A percentile compares a stretch with the other conserved stretches of the same genome.
Evolutionary conservation across 2,888 invertebrate species (phyloP).

Genomic region (Tanaodytes sp.): DNA sequence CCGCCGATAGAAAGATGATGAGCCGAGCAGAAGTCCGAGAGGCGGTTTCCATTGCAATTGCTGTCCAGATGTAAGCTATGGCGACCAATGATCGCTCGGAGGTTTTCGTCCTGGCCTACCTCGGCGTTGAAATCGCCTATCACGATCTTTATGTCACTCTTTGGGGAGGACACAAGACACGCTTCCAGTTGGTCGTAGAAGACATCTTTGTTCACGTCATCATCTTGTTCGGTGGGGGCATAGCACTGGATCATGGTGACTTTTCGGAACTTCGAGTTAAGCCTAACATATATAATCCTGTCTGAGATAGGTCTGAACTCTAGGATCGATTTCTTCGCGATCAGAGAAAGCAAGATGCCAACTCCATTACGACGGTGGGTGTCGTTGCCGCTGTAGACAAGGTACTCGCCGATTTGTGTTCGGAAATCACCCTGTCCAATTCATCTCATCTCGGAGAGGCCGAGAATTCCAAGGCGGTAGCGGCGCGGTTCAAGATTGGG

Average conservation of each 20-base stretch:
- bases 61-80: neutral
- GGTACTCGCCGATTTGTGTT: neutral
- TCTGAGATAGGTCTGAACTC: neutral
- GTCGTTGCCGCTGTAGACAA: neutral
- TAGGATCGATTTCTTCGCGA: neutral
- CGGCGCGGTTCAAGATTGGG: neutral
- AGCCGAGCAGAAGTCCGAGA: neutral
- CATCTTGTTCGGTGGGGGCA: neutral
- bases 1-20: neutral
- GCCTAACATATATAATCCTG: neutral
- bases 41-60: neutral
- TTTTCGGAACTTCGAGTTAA: neutral
- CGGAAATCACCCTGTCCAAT: neutral
- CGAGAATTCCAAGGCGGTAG: neutral
- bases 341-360: neutral
- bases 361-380: neutral
- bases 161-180: neutral
- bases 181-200: constrained; percentile 11
- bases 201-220: neutral
- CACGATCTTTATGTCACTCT: no score
- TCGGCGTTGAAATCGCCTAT: neutral
- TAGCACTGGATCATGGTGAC: constrained; percentile 1
- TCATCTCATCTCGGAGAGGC: neutral
- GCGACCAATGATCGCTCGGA: neutral
- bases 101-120: neutral